Base-by-base conservation (phyloP, 2,113 vertebrate genomes). In the Thinocorus orbignyianus region DNA sequence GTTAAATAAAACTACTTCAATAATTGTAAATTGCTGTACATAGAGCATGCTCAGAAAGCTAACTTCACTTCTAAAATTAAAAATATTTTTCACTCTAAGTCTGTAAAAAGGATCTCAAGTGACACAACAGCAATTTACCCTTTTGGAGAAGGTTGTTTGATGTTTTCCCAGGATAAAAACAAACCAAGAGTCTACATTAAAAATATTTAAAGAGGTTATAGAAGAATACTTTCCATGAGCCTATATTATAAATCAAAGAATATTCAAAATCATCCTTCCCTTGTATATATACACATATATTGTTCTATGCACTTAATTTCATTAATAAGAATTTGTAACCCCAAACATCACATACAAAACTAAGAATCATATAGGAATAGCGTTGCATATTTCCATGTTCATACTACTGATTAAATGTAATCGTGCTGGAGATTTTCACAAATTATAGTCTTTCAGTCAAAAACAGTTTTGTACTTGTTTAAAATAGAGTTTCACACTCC, bases 1-100 rank as follows among this genome's bases (percentile, higher is more conserved):
- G 81, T 97, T 97, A 97, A 97, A 97, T 97, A 86, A 97, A 97
- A 95, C 74, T 78, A 48, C 72, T 95, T 97, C 89, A 96, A 93
- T 97, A 91, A 96, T 76, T 96, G 88, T 83, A 89, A 95, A 95
- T 88, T 97, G 57, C 52, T 95, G 24, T 86, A 81, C 39, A 90
- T 31, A 77, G 37, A 86, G 61, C 88, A 97, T 96, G 73, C 57
- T 97, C 69, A 33, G 88, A 96, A 95, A 90, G 70, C 72, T 84
- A 94, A 94, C 24, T 90, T 96, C 51, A 64, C 48, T 97, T 96
- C 39, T 93, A 88, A 97, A 96, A 96, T 97, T 96, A 95, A 98
- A 97, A 97, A 95, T 92, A 94, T 94, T 96, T 97, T 97, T 97
- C 72, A 95, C n/a, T 96, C 54, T 17, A 69, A 73, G 69, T 76